These are phyloP conservation scores for Podotricha telesiphe DNA, from an alignment of 2,888 invertebrate genomes.

Conservation along the genomic window DNA sequence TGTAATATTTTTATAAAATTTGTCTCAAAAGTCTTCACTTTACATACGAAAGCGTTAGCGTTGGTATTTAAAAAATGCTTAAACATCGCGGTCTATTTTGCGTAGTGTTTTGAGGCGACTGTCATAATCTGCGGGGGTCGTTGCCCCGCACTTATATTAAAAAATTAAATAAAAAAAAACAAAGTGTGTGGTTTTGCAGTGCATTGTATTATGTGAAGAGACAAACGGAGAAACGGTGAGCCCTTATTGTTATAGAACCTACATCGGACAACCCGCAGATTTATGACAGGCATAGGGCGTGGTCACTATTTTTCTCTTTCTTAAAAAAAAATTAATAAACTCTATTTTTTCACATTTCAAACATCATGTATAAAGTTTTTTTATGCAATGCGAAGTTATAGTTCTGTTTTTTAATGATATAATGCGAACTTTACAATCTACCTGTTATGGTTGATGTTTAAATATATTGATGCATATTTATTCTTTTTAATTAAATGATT, in stretches of 20 bases:
- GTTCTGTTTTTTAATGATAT: too few relatives aligned
- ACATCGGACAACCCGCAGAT: slow-evolving; percentile 66
- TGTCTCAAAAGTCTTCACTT: too few relatives aligned
- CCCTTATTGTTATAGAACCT: slow-evolving; percentile 46
- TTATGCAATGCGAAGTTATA: slow-evolving; percentile 10
- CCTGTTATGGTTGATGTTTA: not conserved
- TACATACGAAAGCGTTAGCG: not conserved
- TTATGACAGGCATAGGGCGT: slow-evolving; percentile 68
- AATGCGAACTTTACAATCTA: not conserved
- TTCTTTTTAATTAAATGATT: not conserved
- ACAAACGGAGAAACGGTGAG: slow-evolving; percentile 50
- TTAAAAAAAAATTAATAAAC: not conserved
- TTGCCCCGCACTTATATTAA: slow-evolving; percentile 40
- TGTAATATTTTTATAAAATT: not conserved
- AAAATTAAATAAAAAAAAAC: slow-evolving; percentile 29
- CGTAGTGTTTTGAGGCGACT: slow-evolving; percentile 50
- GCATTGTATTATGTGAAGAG: slow-evolving; percentile 46
- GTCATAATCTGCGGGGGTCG: slow-evolving; percentile 74
- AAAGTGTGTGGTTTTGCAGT: slow-evolving; percentile 52
- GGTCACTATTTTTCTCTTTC: slow-evolving; percentile 22
- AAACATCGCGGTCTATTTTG: not conserved
- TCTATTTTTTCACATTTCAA: not conserved
- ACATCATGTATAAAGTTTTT: slow-evolving; percentile 1
- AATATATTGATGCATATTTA: too few relatives aligned
- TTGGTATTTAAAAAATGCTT: not conserved